Percentiles rank a stretch among this genome's conserved stretches.
phyloP scores from a whole-genome alignment of 2,797 vertebrate genomes.

The Macropodus opercularis region DNA sequence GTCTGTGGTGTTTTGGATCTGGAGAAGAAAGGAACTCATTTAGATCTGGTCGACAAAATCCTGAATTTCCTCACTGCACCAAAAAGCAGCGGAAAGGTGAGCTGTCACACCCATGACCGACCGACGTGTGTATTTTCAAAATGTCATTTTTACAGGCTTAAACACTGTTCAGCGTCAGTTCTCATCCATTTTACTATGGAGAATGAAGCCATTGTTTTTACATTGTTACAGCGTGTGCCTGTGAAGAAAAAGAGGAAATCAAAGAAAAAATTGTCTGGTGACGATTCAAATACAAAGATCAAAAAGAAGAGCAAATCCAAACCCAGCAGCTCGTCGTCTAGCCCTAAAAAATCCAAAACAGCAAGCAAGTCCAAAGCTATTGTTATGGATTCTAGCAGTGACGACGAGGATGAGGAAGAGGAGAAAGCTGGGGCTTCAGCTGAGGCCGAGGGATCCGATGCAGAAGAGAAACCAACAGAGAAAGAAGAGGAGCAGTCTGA shows the following conservation, averaged over 20 bases:
- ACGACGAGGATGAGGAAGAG: constrained; percentile 81
- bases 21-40: constrained; percentile 92
- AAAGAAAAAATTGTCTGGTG: constrained; percentile 74
- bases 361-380: constrained; percentile 91
- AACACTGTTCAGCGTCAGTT: neutral
- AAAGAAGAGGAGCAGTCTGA: constrained; percentile 42
- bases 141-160: neutral
- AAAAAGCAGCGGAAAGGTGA: constrained; percentile 93
- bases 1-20: constrained; percentile 93
- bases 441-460: constrained; percentile 70
- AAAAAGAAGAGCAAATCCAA: constrained; percentile 82
- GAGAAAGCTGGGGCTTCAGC: constrained; percentile 74
- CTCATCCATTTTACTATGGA: neutral
- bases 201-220: neutral
- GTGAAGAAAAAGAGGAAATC: constrained; percentile 85
- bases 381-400: constrained; percentile 93
- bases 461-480: constrained; percentile 33
- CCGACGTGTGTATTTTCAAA: neutral
- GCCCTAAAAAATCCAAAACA: constrained; percentile 71
- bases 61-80: constrained; percentile 90
- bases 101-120: neutral
- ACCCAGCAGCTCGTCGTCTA: constrained; percentile 80
- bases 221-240: constrained; percentile 68
- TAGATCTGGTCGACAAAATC: constrained; percentile 89
- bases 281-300: constrained; percentile 80